A percentile compares a stretch with the other conserved stretches of the same genome.
These are phyloP conservation scores for Coptotermes formosanus DNA, from an alignment of 1,140 invertebrate genomes.

Conservation along the genomic window DNA sequence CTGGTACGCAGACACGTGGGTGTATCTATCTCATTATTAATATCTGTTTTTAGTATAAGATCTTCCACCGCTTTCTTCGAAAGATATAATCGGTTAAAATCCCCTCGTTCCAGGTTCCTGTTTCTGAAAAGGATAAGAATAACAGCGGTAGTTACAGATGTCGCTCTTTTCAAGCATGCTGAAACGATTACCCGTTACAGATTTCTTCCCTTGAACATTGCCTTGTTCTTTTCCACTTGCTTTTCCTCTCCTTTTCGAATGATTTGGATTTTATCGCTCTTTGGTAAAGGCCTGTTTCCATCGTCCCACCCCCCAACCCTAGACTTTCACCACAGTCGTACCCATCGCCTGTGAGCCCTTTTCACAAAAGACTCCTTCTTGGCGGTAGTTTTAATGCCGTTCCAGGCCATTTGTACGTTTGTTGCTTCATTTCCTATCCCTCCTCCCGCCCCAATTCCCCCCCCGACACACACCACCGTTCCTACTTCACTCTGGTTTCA, in stretches of 20 bases:
- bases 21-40: no score
- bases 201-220: constrained; percentile 8
- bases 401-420: constrained; percentile 33
- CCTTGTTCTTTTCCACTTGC: background rate
- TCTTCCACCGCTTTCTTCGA: background rate
- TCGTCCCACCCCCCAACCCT: background rate
- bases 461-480: background rate
- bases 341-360: background rate
- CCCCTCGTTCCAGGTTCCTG: background rate
- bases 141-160: background rate
- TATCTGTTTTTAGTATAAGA: no score
- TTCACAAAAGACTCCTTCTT: background rate
- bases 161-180: background rate
- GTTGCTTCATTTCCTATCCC: constrained; percentile 33
- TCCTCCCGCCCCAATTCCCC: constrained; percentile 17
- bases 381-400: constrained; percentile 32
- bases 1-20: no score
- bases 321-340: background rate
- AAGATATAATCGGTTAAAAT: background rate
- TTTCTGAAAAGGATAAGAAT: background rate
- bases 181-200: constrained; percentile 18
- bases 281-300: constrained; percentile 13
- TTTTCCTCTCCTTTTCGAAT: background rate
- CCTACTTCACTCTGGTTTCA: background rate
- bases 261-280: constrained; percentile 30